Percentiles rank a stretch among this genome's conserved stretches.
Conservation (phyloP, 2,888 invertebrate species). For the Drosophila anomalipes region DNA sequence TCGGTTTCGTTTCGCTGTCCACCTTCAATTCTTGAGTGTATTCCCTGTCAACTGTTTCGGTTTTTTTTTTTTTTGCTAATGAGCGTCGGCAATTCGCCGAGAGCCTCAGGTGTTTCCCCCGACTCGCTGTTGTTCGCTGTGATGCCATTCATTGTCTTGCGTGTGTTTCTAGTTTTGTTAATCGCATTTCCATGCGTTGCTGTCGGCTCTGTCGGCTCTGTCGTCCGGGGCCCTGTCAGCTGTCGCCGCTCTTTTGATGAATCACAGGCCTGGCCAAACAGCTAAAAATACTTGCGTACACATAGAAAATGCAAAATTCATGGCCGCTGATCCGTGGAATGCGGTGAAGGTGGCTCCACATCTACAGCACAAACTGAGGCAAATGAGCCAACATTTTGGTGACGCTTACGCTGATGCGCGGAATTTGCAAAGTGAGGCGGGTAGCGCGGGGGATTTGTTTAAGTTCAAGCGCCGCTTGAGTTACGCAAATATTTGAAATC, state of each 20-base stretch:
- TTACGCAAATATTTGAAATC: constrained; percentile 75
- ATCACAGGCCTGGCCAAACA: constrained; percentile 72
- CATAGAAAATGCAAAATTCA: constrained; percentile 63
- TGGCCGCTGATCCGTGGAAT: constrained; percentile 64
- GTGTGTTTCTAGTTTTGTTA: constrained; percentile 59
- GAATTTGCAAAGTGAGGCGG: constrained; percentile 3
- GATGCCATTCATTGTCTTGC: constrained; percentile 58
- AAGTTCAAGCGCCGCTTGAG: constrained; percentile 55
- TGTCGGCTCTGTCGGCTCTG: constrained; percentile 57
- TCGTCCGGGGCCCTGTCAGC: constrained; percentile 60
- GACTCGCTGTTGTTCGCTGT: constrained; percentile 25
- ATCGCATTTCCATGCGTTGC: constrained; percentile 74
- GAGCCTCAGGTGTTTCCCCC: constrained; percentile 73
- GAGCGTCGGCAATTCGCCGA: constrained; percentile 58
- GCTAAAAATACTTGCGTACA: constrained; percentile 69
- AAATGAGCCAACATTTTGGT: constrained; percentile 56
- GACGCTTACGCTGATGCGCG: constrained; percentile 7
- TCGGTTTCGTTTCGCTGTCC: constrained; percentile 17
- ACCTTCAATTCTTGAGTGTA: constrained; percentile 23
- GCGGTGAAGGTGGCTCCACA: constrained; percentile 63
- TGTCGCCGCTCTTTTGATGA: constrained; percentile 78
- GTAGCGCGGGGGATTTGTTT: neutral
- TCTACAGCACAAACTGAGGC: constrained; percentile 45
- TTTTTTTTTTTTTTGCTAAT: constrained; percentile 47
- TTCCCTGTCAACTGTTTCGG: constrained; percentile 65